A percentile compares a stretch with the other conserved stretches of the same genome.
These are phyloP conservation scores for Centropus unirufus DNA, from an alignment of 2,113 vertebrate genomes.

Conservation along the genomic window DNA sequence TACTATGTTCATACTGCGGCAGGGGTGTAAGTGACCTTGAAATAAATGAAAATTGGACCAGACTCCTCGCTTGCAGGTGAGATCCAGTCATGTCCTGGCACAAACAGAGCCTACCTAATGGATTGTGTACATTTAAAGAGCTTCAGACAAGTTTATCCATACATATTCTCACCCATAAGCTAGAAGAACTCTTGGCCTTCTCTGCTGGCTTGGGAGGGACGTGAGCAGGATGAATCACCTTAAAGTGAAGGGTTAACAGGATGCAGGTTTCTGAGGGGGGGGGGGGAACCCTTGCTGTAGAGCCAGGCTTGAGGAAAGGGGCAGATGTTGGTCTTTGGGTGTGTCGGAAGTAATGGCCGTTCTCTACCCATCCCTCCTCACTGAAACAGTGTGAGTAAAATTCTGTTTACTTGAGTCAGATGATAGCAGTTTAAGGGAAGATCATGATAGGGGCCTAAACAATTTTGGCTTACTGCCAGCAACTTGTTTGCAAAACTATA, in stretches of 20 bases:
- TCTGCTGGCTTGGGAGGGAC: fast-evolving
- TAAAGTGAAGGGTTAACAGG: not conserved
- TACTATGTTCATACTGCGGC: not conserved
- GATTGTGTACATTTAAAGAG: not conserved
- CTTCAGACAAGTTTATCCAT: not conserved
- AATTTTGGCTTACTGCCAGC: constrained; percentile 28
- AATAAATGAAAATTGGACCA: not conserved
- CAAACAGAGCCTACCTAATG: not conserved
- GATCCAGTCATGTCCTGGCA: not conserved
- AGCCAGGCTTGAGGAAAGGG: not conserved
- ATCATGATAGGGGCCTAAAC: constrained; percentile 23
- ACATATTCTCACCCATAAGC: not conserved
- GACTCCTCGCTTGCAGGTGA: not conserved
- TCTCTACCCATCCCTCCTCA: constrained; percentile 23
- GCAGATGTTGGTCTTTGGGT: not conserved
- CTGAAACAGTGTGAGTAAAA: not conserved
- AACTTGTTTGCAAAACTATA: not conserved
- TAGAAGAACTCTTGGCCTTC: not conserved
- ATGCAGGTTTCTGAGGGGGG: fast-evolving
- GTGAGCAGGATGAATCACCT: not conserved
- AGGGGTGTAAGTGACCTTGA: not conserved
- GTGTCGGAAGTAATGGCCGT: not conserved
- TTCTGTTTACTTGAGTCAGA: constrained; percentile 12
- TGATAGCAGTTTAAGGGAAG: not conserved
- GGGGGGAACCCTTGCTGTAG: not conserved